These are phyloP conservation scores for Semicossyphus pulcher DNA, from an alignment of 2,113 vertebrate species.

Conservation along the genomic window DNA sequence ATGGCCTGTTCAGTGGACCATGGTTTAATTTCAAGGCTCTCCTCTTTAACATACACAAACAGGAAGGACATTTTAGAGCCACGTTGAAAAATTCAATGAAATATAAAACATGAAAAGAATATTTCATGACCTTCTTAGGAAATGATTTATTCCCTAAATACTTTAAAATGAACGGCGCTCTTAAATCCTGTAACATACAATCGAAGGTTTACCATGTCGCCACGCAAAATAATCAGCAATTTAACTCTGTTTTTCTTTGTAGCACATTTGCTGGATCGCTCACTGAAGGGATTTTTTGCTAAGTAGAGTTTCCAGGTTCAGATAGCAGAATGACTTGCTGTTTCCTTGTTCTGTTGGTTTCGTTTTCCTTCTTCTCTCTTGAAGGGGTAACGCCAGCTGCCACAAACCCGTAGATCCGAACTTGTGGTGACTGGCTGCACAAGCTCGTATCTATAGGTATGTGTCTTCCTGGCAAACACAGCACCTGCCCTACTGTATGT, in stretches of 20 bases:
- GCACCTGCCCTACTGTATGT: slow-evolving; percentile 40
- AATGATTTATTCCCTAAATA: too few species aligned
- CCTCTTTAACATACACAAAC: not conserved
- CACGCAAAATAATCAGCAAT: not conserved
- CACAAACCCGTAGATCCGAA: slow-evolving; percentile 99
- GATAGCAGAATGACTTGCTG: not conserved
- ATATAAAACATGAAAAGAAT: not conserved
- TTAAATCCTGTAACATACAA: not conserved
- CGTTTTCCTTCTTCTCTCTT: slow-evolving; percentile 49
- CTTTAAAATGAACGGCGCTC: not conserved
- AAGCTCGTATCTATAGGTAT: slow-evolving; percentile 99
- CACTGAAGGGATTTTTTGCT: not conserved
- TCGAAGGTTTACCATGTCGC: not conserved
- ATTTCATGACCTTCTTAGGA: not conserved
- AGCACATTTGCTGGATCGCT: slow-evolving; percentile 6
- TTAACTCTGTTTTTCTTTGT: slow-evolving; percentile 7
- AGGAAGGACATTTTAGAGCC: not conserved
- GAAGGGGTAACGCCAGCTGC: slow-evolving; percentile 87
- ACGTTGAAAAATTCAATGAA: not conserved
- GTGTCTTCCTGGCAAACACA: slow-evolving; percentile 89
- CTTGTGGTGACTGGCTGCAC: slow-evolving; percentile 94
- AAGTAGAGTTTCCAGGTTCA: slow-evolving; percentile 8
- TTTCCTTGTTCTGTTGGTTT: slow-evolving; percentile 18
- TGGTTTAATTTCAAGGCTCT: slow-evolving; percentile 15
- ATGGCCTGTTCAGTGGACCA: slow-evolving; percentile 37